Conservation (phyloP, 2,797 vertebrate species). For the Acomys russatus region DNA sequence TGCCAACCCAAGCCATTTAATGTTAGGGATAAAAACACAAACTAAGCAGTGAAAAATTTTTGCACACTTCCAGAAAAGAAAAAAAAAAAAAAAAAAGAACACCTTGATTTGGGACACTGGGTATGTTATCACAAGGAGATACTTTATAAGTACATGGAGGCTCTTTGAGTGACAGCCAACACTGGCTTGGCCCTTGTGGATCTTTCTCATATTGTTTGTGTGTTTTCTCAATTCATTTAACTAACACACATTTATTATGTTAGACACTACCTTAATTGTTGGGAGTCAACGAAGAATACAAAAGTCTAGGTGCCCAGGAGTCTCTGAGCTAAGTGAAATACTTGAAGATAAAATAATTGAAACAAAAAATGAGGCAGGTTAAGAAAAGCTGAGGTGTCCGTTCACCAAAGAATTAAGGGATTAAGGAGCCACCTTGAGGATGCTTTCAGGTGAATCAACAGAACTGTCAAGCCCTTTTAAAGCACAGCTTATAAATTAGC, state of each 20-base stretch:
- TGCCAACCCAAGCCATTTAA: constrained; percentile 36
- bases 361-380: constrained; percentile 14
- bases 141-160: background rate
- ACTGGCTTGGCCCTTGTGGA: background rate
- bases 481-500: background rate
- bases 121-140: constrained; percentile 39
- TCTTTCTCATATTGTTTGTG: background rate
- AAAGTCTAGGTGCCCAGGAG: background rate
- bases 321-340: background rate
- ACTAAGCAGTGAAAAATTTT: constrained; percentile 32
- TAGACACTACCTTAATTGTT: background rate
- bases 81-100: constrained; percentile 8
- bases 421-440: background rate
- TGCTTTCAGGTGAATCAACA: constrained; percentile 47
- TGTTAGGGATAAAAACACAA: constrained; percentile 57
- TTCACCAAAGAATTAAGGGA: constrained; percentile 1
- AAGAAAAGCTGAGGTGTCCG: constrained; percentile 13
- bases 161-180: background rate
- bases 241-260: constrained; percentile 16
- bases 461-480: background rate
- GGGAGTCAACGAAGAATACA: background rate
- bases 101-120: constrained; percentile 17
- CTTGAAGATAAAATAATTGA: background rate
- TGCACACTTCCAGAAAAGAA: background rate
- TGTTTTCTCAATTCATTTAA: constrained; percentile 37